Evolutionary conservation across 1,140 invertebrate genomes (phyloP), one percentile per base, ranked within the genome.

Genomic region (Episyrphus balteatus): DNA sequence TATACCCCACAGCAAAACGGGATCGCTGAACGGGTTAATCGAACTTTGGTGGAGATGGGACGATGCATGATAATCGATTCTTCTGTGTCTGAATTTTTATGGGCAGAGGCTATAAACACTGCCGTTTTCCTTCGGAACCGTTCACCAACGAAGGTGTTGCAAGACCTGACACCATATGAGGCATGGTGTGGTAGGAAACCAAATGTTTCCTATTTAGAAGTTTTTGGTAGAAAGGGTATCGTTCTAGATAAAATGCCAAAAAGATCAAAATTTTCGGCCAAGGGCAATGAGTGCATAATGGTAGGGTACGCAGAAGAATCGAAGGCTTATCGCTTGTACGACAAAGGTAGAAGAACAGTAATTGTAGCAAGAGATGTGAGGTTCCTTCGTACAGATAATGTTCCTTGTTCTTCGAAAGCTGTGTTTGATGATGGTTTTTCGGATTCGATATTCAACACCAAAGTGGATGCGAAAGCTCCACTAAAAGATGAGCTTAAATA

Each of bases 51-150:
- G 10, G 44, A 46, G 15, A 46, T 32, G 18, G 36, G 51, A 11
- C 48, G 53, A 26, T 51, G 50, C 37, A 44, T 60, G 38, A 26
- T 59, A 15, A 5, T 46, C 2, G 13, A 46, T 5, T 12, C 34
- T 15, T 7, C 14, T 30, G 5, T 75, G 17, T 54, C 60, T 14
- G 54, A 62, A 34, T 31, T 45, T n/a, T 57, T 69, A 32, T 76
- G 72, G 73, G 66, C 62, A 6, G 71, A 76, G 58, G 68, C 71
- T 7, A 51, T 70, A 1, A 56, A 59, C 32, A 70, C 61, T 18
- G 47, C 47, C 10, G 47, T 42, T 18, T 42, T 32, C 14, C 7
- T 42, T 2, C 15, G 31, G 9, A 48, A 55, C 40, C 30, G 48
- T 36, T 47, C 44, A 18, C 17, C 30, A 18, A 40, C 34, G 14